phyloP scores from a whole-genome alignment of 2,797 vertebrate species.

The Amniataba percoides region DNA sequence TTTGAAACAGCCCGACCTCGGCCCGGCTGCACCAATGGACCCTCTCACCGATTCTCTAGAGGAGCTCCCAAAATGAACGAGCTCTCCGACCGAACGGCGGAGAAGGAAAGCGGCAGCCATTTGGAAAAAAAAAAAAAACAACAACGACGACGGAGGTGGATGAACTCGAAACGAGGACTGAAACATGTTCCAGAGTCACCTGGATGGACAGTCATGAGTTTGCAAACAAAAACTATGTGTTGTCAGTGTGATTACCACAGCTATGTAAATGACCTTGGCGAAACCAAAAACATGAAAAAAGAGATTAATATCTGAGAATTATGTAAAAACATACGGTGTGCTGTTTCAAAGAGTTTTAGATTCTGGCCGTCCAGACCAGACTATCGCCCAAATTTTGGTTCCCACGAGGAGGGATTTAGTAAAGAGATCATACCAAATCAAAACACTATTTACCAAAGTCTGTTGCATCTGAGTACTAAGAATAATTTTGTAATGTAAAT shows the following conservation, averaged over 20 bases:
- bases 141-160: conserved; percentile 79
- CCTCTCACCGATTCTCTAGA: conserved; percentile 94
- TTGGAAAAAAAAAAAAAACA: conserved; percentile 66
- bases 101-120: conserved; percentile 63
- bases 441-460: conserved; percentile 99
- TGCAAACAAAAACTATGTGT: conserved; percentile 84
- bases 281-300: conserved; percentile 94
- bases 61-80: conserved; percentile 90
- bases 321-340: conserved; percentile 75
- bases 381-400: conserved; percentile 78
- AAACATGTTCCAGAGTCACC: conserved; percentile 75
- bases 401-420: conserved; percentile 88
- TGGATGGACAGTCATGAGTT: conserved; percentile 77
- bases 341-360: conserved; percentile 86
- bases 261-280: conserved; percentile 91
- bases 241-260: conserved; percentile 89
- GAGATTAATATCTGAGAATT: conserved; percentile 81
- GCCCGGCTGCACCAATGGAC: conserved; percentile 90
- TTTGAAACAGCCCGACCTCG: conserved; percentile 95
- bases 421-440: conserved; percentile 87
- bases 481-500: conserved; percentile 92
- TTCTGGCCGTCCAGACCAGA: conserved; percentile 75
- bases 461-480: conserved; percentile 92
- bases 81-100: conserved; percentile 32
- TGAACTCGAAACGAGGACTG: conserved; percentile 86